Conservation (phyloP, 2,113 vertebrate genomes). For the Nyctibius bracteatus region DNA sequence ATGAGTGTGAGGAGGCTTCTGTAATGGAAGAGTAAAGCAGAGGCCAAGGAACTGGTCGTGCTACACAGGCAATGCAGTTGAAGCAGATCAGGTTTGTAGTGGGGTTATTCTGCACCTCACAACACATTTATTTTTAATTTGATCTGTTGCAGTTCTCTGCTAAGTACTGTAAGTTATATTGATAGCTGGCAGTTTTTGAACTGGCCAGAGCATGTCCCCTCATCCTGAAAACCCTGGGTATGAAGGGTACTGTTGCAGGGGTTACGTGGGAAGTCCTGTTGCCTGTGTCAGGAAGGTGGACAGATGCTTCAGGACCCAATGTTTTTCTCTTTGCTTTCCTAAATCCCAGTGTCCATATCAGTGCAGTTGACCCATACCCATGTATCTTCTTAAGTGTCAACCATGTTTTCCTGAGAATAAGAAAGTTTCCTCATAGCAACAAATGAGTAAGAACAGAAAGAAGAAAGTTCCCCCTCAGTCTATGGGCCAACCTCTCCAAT, state of each 20-base stretch:
- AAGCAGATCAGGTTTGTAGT: background rate
- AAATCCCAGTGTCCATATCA: background rate
- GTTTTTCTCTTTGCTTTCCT: background rate
- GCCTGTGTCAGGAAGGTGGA: rapidly evolving
- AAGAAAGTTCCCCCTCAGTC: background rate
- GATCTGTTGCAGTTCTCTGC: background rate
- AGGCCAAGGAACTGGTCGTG: background rate
- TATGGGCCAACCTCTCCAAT: rapidly evolving
- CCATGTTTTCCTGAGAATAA: background rate
- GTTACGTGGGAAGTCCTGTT: rapidly evolving
- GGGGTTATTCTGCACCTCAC: background rate
- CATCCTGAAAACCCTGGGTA: background rate
- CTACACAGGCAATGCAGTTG: background rate
- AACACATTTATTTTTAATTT: background rate
- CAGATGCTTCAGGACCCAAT: background rate
- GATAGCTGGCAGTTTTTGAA: background rate
- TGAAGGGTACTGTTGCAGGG: background rate
- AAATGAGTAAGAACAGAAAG: background rate
- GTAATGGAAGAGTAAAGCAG: background rate
- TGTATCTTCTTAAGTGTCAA: background rate
- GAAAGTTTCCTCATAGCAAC: background rate
- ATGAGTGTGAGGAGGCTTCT: constrained; percentile 53
- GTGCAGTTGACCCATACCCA: background rate
- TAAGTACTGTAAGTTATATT: background rate
- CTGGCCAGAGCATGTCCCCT: background rate